These are phyloP conservation scores for Tyto alba DNA, from an alignment of 2,113 vertebrate species.

Conservation along the genomic window DNA sequence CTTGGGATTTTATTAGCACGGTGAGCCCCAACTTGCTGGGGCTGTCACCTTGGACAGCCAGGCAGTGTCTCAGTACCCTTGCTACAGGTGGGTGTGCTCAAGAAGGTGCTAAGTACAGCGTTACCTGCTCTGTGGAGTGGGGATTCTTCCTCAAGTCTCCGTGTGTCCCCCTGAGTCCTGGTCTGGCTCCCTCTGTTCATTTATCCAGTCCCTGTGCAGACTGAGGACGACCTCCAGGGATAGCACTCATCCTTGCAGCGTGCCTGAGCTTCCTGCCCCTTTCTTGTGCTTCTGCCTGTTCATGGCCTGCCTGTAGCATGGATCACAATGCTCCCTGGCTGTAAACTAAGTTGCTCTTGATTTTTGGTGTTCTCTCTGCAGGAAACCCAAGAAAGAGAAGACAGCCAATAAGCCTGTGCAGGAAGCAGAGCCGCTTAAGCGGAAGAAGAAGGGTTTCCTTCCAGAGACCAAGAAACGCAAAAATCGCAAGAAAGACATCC, in stretches of 20 bases:
- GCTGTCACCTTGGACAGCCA: neutral
- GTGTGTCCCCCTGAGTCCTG: neutral
- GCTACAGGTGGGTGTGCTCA: neutral
- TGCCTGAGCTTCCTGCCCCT: neutral
- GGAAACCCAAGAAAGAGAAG: slow-evolving; percentile 86
- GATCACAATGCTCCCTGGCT: neutral
- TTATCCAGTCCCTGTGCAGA: neutral
- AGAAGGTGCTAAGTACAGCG: neutral
- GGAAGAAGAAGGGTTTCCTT: slow-evolving; percentile 90
- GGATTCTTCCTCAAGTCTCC: neutral
- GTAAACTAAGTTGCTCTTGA: neutral
- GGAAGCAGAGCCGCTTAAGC: neutral
- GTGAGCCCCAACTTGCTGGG: neutral
- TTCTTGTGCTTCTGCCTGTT: neutral
- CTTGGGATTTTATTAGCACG: neutral
- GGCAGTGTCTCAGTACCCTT: neutral
- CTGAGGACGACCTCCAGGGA: neutral
- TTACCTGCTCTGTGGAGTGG: neutral
- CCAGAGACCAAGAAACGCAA: slow-evolving; percentile 92
- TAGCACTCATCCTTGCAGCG: rapidly evolving
- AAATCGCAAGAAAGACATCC: slow-evolving; percentile 67
- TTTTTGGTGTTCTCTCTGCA: slow-evolving; percentile 22
- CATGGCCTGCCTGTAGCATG: rapidly evolving
- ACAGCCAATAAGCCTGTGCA: neutral
- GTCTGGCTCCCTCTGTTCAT: neutral